phyloP scores from a whole-genome alignment of 2,113 vertebrate species.

The Bos javanicus region DNA sequence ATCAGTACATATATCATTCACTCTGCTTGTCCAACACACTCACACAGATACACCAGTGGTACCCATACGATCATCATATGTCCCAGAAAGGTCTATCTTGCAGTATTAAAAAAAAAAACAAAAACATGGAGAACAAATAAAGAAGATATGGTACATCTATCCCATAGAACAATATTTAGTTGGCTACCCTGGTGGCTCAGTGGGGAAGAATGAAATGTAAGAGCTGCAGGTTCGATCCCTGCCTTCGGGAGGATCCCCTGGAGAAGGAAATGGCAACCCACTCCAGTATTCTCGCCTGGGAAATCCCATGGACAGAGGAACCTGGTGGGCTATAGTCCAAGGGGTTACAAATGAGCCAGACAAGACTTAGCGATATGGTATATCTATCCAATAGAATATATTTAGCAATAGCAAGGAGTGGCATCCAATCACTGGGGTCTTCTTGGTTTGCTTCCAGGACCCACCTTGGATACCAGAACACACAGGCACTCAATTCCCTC shows the following conservation, averaged over 20 bases:
- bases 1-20: not conserved
- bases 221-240: not conserved
- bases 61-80: not conserved
- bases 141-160: too few species aligned
- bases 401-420: not conserved
- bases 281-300: not conserved
- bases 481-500: not conserved
- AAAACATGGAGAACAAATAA: not conserved
- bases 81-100: not conserved
- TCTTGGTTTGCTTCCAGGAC: not conserved
- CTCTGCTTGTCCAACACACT: not conserved
- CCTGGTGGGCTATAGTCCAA: not conserved
- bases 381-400: not conserved
- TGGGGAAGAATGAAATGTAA: not conserved
- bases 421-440: not conserved
- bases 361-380: not conserved
- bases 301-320: not conserved
- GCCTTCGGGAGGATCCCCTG: rapidly evolving
- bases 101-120: not conserved
- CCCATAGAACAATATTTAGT: not conserved
- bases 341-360: not conserved
- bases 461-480: not conserved
- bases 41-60: not conserved
- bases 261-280: not conserved
- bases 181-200: not conserved